phyloP scores from a whole-genome alignment of 2,113 vertebrate genomes.

The Peromyscus maniculatus region DNA sequence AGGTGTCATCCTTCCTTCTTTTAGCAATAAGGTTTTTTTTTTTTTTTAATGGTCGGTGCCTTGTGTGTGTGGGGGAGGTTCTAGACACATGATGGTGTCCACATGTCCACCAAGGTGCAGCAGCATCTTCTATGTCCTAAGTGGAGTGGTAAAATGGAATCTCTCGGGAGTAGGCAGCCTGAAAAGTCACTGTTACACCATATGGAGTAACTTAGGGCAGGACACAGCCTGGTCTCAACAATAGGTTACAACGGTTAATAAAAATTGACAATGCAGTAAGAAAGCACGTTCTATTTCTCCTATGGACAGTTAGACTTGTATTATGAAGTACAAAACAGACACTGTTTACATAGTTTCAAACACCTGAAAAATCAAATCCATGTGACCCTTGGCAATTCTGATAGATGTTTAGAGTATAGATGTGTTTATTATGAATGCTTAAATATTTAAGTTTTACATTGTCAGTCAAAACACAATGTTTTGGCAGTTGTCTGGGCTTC shows the following conservation, averaged over 20 bases:
- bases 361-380: conserved; percentile 7
- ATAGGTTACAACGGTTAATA: background rate
- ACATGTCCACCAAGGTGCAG: background rate
- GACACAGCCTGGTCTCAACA: background rate
- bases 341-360: conserved; percentile 59
- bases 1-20: background rate
- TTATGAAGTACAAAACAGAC: background rate
- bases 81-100: background rate
- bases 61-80: background rate
- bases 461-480: background rate
- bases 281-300: background rate
- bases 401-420: conserved; percentile 34
- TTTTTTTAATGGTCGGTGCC: background rate
- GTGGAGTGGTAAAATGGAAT: too few relatives aligned
- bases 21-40: background rate
- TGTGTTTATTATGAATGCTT: conserved; percentile 24
- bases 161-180: background rate
- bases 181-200: background rate
- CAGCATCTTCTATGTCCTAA: background rate
- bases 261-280: background rate
- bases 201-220: background rate
- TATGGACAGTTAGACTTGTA: conserved; percentile 19
- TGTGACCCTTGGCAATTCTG: background rate
- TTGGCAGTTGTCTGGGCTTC: conserved; percentile 26
- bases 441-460: conserved; percentile 43